Percentiles rank a stretch among this genome's conserved stretches.
Evolutionary conservation across 2,888 invertebrate genomes (phyloP).

Genomic region (Nipponacmea schrenckii): DNA sequence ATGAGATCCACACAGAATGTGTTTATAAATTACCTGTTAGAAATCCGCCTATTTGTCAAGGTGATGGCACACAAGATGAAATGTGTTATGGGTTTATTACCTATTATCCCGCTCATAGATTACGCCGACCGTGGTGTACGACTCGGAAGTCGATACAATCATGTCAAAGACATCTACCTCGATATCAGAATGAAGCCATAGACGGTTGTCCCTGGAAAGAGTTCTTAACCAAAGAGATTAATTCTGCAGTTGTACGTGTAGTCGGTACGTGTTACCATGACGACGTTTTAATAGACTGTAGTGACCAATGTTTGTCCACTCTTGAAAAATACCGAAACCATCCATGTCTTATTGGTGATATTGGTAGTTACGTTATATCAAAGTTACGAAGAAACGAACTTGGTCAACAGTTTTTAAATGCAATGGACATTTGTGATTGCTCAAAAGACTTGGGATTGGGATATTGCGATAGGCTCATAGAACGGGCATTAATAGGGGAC

Average conservation of each 20-base stretch:
- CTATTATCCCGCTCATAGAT: constrained; percentile 42
- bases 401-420: constrained; percentile 18
- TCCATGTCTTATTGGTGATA: constrained; percentile 27
- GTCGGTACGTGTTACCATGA: constrained; percentile 8
- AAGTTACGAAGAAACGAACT: constrained; percentile 15
- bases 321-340: constrained; percentile 16
- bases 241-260: not conserved
- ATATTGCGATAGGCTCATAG: constrained; percentile 25
- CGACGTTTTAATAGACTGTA: constrained; percentile 10
- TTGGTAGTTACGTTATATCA: constrained; percentile 23
- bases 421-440: constrained; percentile 31
- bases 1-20: constrained; percentile 43
- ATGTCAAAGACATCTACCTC: constrained; percentile 32
- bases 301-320: constrained; percentile 5
- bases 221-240: constrained; percentile 18
- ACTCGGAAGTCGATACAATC: constrained; percentile 30
- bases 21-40: constrained; percentile 28
- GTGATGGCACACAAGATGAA: constrained; percentile 47
- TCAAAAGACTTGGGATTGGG: constrained; percentile 21
- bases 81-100: constrained; percentile 51
- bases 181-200: constrained; percentile 19
- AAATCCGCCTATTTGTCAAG: constrained; percentile 36
- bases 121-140: constrained; percentile 35
- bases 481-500: not conserved
- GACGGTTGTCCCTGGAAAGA: constrained; percentile 22